phyloP scores from a whole-genome alignment of 92 coral and sea anemone genomes.

The Isaurus tuberculatus region DNA sequence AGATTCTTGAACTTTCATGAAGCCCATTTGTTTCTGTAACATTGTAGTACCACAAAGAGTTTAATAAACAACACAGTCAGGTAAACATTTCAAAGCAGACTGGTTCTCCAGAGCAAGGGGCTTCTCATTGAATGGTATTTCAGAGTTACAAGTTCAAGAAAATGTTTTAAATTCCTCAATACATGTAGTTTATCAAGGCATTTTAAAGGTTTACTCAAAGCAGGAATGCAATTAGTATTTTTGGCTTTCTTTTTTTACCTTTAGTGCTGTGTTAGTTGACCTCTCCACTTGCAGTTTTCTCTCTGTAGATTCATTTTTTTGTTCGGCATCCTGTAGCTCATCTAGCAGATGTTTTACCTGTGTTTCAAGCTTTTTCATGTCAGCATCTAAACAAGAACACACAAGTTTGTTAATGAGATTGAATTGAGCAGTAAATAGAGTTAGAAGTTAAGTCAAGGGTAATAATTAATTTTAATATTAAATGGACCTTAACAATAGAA shows the following conservation, averaged over 20 bases:
- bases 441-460: not conserved
- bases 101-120: too few relatives aligned
- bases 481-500: too few relatives aligned
- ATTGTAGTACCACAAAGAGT: too few relatives aligned
- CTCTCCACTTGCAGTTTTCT: constrained; percentile 74
- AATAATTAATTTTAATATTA: too few relatives aligned
- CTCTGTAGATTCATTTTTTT: constrained; percentile 45
- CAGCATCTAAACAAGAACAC: constrained; percentile 49
- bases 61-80: too few relatives aligned
- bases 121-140: too few relatives aligned
- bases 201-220: too few relatives aligned
- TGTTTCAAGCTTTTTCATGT: constrained; percentile 42
- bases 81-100: too few relatives aligned
- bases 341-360: constrained; percentile 43
- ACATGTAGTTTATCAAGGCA: too few relatives aligned
- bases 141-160: too few relatives aligned
- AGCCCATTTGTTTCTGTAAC: constrained; percentile 76
- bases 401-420: not conserved
- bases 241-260: constrained; percentile 50
- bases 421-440: not conserved
- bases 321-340: constrained; percentile 45
- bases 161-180: too few relatives aligned
- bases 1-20: constrained; percentile 73
- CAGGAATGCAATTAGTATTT: too few relatives aligned
- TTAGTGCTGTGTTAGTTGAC: constrained; percentile 73